Conservation (phyloP, 2,888 invertebrate species). For the Doris montereyensis region DNA sequence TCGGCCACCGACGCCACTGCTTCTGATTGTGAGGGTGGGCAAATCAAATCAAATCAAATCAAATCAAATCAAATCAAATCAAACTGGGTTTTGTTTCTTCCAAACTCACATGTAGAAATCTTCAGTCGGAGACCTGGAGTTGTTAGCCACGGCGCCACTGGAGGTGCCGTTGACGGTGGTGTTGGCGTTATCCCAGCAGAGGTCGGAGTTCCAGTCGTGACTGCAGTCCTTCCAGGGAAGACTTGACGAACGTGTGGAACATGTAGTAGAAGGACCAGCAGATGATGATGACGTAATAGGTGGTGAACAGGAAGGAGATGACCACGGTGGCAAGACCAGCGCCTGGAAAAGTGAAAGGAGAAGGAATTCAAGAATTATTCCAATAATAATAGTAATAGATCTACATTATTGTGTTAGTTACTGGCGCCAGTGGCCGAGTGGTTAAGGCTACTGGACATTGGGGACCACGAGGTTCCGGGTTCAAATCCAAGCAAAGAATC, state of each 20-base stretch:
- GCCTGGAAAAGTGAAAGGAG: slow-evolving; percentile 82
- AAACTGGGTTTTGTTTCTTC: too few relatives aligned
- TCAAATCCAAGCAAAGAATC: too few relatives aligned
- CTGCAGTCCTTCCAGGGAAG: slow-evolving; percentile 92
- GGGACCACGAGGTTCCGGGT: too few relatives aligned
- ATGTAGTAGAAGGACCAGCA: slow-evolving; percentile 95
- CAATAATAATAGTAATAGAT: too few relatives aligned
- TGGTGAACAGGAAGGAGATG: slow-evolving; percentile 94
- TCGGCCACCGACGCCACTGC: too few relatives aligned
- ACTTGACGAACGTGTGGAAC: slow-evolving; percentile 74
- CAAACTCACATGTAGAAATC: slow-evolving; percentile 89
- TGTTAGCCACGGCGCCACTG: slow-evolving; percentile 67
- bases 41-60: too few relatives aligned
- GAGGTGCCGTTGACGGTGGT: background rate
- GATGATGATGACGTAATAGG: slow-evolving; percentile 96
- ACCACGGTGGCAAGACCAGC: slow-evolving; percentile 94
- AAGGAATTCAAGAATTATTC: too few relatives aligned
- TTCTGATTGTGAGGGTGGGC: too few relatives aligned
- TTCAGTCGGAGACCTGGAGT: slow-evolving; percentile 88
- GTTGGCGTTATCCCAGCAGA: slow-evolving; percentile 81
- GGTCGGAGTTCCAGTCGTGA: slow-evolving; percentile 87
- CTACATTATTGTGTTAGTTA: too few relatives aligned
- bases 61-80: too few relatives aligned
- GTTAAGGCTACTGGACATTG: too few relatives aligned
- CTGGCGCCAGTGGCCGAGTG: too few relatives aligned